Conservation (phyloP, 2,113 vertebrate genomes). For the Papio anubis region DNA sequence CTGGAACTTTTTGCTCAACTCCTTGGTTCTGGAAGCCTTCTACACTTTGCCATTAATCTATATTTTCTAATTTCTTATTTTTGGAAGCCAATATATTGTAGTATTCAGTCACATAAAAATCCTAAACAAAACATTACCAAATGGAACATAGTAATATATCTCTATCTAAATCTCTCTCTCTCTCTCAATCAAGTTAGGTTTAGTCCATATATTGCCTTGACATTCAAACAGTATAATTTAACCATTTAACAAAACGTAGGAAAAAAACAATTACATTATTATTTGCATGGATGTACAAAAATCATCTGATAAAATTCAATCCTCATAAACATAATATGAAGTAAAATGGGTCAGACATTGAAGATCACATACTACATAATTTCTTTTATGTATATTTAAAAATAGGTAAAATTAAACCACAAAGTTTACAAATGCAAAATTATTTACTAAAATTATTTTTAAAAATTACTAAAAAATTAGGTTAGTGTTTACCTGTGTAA, state of each 20-base stretch:
- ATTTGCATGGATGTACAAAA: not conserved
- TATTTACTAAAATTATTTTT: not conserved
- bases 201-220: not conserved
- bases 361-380: not conserved
- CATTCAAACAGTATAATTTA: not conserved
- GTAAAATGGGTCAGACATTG: not conserved
- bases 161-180: not conserved
- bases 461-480: not conserved
- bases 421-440: not conserved
- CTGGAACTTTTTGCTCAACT: not conserved
- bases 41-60: not conserved
- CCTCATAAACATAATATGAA: not conserved
- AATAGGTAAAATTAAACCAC: not conserved
- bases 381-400: not conserved
- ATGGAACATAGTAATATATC: not conserved
- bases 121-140: not conserved
- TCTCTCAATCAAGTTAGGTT: not conserved
- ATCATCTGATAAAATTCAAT: not conserved
- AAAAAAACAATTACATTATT: not conserved
- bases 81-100: not conserved
- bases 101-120: not conserved
- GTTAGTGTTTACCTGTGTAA: not conserved
- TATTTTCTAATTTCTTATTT: constrained; percentile 13
- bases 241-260: not conserved
- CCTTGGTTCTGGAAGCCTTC: not conserved